Evolutionary conservation across 2,888 invertebrate species (phyloP).

Genomic region (Cantharis nigra): DNA sequence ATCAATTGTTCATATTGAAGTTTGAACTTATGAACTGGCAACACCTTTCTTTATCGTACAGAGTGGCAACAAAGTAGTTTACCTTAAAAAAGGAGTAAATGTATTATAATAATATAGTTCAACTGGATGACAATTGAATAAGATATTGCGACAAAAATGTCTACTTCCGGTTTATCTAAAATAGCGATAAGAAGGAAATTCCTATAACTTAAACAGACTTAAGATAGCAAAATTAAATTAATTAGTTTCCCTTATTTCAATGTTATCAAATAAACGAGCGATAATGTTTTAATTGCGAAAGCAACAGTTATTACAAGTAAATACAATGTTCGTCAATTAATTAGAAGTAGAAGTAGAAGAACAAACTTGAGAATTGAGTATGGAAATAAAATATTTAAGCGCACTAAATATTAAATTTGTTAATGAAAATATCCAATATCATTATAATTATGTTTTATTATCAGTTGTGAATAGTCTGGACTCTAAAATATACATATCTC

Average conservation of each 20-base stretch:
- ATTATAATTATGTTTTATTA: slow-evolving; percentile 34
- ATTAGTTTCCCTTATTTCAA: not conserved
- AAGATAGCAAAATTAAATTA: not conserved
- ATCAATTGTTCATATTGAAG: too few species aligned
- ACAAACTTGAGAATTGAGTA: not conserved
- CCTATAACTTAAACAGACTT: not conserved
- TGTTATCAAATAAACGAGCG: not conserved
- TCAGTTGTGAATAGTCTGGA: slow-evolving; percentile 42
- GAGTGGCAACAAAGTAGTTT: not conserved
- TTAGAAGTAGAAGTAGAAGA: not conserved
- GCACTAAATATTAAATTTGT: slow-evolving; percentile 9
- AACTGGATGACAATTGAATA: too few species aligned
- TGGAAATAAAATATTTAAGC: not conserved
- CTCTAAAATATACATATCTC: slow-evolving; percentile 36
- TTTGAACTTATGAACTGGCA: too few species aligned
- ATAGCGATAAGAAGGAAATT: not conserved
- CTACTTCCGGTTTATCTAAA: not conserved
- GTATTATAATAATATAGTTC: too few species aligned
- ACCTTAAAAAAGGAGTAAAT: not conserved
- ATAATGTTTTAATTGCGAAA: not conserved
- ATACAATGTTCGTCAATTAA: not conserved
- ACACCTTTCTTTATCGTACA: not conserved
- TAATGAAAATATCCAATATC: slow-evolving; percentile 38
- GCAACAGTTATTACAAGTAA: not conserved
- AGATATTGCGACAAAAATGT: not conserved